Evolutionary conservation across 2,113 vertebrate species (phyloP), one percentile per base, ranked within the genome.

Genomic region (Plestiodon gilberti): DNA sequence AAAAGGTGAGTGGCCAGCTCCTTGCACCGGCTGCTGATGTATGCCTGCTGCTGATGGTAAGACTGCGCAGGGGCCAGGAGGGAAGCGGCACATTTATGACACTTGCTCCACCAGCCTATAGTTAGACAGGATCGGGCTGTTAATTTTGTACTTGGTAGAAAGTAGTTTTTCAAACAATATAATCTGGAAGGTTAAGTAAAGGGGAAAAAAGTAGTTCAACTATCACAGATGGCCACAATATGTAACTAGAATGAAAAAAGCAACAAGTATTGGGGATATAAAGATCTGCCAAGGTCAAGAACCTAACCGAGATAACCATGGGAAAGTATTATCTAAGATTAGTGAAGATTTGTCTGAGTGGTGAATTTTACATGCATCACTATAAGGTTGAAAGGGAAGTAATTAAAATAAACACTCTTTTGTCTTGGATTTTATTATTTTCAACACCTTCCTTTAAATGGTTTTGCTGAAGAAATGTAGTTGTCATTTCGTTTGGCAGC

Each of bases 281-380:
- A 18, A 75, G 23, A 81, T 25, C 5, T 38, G n/a, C 43, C 15
- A 67, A 81, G 61, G 33, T 75, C 59, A 87, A 87, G n/a, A 61
- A 57, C 81, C 76, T 81, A 75, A 76, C 5, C 81, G 25, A 57
- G 71, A 59, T 75, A 81, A 67, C 69, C 78, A 82, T 69, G 71
- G 48, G 69, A 82, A 76, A 76, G 85, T 82, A 87, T 76, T 82
- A 82, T 87, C 61, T 75, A 76, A 70, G 59, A 81, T 74, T 80
- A 65, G 30, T 64, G 65, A 71, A 55, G 78, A 76, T 87, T 76
- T 82, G 62, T 43, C 33, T 52, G 76, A 81, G 33, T 43, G 25
- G 59, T 38, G 61, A 64, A 82, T 65, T 87, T 64, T 65, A 25
- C 70, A 81, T 67, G 70, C 38, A 57, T 75, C 70, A 40, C 22